Evolutionary conservation across 2,888 invertebrate species (phyloP).

Genomic region (Deroplatys truncata): DNA sequence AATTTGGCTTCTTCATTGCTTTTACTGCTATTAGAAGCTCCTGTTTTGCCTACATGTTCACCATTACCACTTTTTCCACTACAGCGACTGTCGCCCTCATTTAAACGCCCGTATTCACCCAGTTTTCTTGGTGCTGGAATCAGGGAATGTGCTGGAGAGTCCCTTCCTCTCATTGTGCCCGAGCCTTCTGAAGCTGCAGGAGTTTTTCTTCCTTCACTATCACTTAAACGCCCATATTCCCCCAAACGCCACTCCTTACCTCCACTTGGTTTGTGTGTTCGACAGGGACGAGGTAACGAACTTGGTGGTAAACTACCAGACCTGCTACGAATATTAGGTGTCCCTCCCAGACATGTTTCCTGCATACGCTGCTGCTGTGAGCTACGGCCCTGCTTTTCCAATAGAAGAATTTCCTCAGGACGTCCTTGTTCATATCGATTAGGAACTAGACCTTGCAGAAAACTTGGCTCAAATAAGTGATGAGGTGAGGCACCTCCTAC

Average conservation of each 20-base stretch:
- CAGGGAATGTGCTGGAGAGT: constrained; percentile 49
- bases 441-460: constrained; percentile 45
- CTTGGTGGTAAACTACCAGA: constrained; percentile 63
- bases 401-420: constrained; percentile 66
- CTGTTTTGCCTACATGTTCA: constrained; percentile 12
- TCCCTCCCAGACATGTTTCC: constrained; percentile 38
- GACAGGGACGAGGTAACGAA: constrained; percentile 63
- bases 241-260: constrained; percentile 42
- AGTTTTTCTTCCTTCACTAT: constrained; percentile 41
- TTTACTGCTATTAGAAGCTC: constrained; percentile 17
- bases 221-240: constrained; percentile 62
- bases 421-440: constrained; percentile 35
- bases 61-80: constrained; percentile 24
- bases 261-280: constrained; percentile 34
- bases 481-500: constrained; percentile 45
- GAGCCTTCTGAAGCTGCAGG: not conserved
- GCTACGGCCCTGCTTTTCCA: constrained; percentile 72
- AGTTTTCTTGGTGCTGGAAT: constrained; percentile 53
- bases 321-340: constrained; percentile 29
- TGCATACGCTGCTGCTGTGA: constrained; percentile 69
- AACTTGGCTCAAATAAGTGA: constrained; percentile 31
- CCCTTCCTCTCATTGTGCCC: constrained; percentile 38
- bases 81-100: constrained; percentile 45
- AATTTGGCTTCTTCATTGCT: constrained; percentile 35
- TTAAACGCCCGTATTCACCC: constrained; percentile 56